Evolutionary conservation across 1,140 invertebrate genomes (phyloP).

Genomic region (Drosophila tristis): DNA sequence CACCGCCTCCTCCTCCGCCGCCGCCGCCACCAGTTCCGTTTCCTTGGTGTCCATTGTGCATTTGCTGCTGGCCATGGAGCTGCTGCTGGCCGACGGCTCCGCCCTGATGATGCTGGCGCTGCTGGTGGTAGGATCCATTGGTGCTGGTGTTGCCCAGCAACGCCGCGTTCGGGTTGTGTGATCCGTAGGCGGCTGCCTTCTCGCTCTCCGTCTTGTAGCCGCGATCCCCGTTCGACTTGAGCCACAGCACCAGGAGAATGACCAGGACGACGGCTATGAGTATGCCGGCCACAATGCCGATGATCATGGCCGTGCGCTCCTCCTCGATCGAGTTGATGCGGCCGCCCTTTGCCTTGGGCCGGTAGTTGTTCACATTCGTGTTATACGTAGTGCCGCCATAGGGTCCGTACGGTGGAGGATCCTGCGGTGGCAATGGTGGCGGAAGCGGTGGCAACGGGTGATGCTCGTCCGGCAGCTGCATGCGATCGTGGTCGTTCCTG

Average conservation of each 20-base stretch:
- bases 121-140: slow-evolving; percentile 79
- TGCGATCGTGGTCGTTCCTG: slow-evolving; percentile 64
- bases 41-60: slow-evolving; percentile 60
- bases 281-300: slow-evolving; percentile 95
- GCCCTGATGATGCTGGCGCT: slow-evolving; percentile 84
- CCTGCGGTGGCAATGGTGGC: slow-evolving; percentile 58
- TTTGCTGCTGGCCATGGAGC: slow-evolving; percentile 80
- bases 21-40: slow-evolving; percentile 43
- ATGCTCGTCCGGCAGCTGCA: slow-evolving; percentile 63
- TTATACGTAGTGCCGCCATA: slow-evolving; percentile 73
- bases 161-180: slow-evolving; percentile 90
- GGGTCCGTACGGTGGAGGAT: slow-evolving; percentile 77
- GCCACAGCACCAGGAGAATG: slow-evolving; percentile 93
- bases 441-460: slow-evolving; percentile 83
- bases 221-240: slow-evolving; percentile 92
- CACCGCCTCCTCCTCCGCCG: slow-evolving; percentile 66
- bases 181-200: slow-evolving; percentile 88
- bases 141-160: slow-evolving; percentile 87
- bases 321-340: slow-evolving; percentile 90
- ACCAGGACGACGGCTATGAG: slow-evolving; percentile 96
- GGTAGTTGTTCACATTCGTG: slow-evolving; percentile 72
- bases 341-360: slow-evolving; percentile 85
- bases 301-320: slow-evolving; percentile 91
- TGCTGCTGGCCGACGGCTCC: slow-evolving; percentile 56
- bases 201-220: slow-evolving; percentile 96